A percentile compares a stretch with the other conserved stretches of the same genome.
These are phyloP conservation scores for Streblospio benedicti DNA, from an alignment of 1,140 invertebrate genomes.

Conservation along the genomic window DNA sequence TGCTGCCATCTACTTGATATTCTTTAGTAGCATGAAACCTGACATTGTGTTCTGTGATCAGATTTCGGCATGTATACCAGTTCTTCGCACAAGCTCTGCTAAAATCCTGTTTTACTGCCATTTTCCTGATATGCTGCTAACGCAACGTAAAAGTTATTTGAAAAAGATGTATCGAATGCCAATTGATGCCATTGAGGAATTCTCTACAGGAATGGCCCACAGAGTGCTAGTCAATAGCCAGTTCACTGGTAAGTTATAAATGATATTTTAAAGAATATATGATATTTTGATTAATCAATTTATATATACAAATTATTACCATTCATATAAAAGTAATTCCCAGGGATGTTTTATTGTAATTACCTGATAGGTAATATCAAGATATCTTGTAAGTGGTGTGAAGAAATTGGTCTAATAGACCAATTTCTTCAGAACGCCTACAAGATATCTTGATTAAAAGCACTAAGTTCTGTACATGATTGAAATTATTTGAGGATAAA, in stretches of 20 bases:
- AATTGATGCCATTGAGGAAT: conserved; percentile 85
- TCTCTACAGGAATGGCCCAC: conserved; percentile 75
- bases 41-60: conserved; percentile 89
- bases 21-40: conserved; percentile 53
- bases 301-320: too few species aligned
- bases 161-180: conserved; percentile 79
- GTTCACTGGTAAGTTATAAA: conserved; percentile 62
- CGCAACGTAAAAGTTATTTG: conserved; percentile 33
- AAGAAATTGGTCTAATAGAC: too few species aligned
- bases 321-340: too few species aligned
- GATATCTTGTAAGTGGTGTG: too few species aligned
- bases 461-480: too few species aligned
- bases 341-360: not conserved
- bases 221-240: conserved; percentile 86
- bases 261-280: too few species aligned
- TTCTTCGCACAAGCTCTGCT: conserved; percentile 38
- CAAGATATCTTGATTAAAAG: too few species aligned
- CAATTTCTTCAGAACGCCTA: too few species aligned
- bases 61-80: conserved; percentile 57
- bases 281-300: not conserved
- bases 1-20: conserved; percentile 59
- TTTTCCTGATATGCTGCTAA: conserved; percentile 86
- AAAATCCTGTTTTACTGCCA: conserved; percentile 92
- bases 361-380: not conserved
- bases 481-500: too few species aligned